Base-by-base conservation (phyloP, 2,888 invertebrate genomes). In the Mythimna loreyi region DNA sequence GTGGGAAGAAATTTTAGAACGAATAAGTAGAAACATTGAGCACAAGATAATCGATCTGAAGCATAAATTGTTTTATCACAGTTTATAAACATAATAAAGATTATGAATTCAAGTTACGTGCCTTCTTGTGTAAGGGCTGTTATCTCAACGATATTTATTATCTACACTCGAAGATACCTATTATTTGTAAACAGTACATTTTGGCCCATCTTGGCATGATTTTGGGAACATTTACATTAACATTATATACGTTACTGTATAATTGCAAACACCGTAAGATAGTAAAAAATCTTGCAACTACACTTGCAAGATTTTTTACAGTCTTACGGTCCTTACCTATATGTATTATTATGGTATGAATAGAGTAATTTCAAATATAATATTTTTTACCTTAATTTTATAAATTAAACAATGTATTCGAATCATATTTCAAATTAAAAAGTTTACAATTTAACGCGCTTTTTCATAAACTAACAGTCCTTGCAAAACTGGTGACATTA, bases 41-140 rank as follows among this genome's bases (percentile, higher is more conserved):
- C 23, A 62, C 28, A 40, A 28, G 28, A 40, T 28, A 36, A 50
- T 28, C 11, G 7, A 11, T 19, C 9, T 23, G 19, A 53, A 53
- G 11, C 11, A 30, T 53, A 30, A 5, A 53, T 13, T 19, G n/a
- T 40, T 66, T 50, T 30, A 50, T 50, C 50, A 50, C 16, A 66
- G 7, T 43, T 52, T 52, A 50, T 30, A 43, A 64, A 52, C 40
- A 30, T 50, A 40, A 63, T 23, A 66, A 33, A 53, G 6, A 67
- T 36, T 66, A 36, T 33, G 6, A 33, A 66, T 53, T 36, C 19
- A 21, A 66, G 8, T 45, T 45, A 52, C 6, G 16, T 6, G 28
- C 11, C 9, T 28, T 45, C 9, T 53, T 53, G 19, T 33, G 43
- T 25, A 65, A 52, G 43, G 43, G n/a, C 2, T 43, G 25, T 53